Base-by-base conservation (phyloP, 2,888 invertebrate genomes). In the Hololepta plana region DNA sequence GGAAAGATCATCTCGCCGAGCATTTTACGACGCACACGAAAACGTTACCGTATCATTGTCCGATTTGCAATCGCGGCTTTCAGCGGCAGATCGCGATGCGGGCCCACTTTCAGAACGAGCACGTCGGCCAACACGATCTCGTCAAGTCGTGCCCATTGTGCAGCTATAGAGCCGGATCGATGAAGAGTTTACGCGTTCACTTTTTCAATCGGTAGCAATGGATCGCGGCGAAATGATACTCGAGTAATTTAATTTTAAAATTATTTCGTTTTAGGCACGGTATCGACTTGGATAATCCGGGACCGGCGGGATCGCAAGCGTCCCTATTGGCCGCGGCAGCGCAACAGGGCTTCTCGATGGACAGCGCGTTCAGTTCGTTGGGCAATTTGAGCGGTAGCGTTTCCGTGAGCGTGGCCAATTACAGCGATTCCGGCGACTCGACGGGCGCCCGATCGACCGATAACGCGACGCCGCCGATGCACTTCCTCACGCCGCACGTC, bases 11-110 rank as follows among this genome's bases (percentile, higher is more conserved):
- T 47, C 61, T 88, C 35, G 84, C 85, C 3, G 88, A 88, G 56
- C 88, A 88, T 55, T 84, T 85, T 51, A 84, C 85, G 15, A 87
- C 85, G 27, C 87, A 87, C 56, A 84, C 85, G 23, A 87, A 87
- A 59, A 82, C 85, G 47, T 64, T 87, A 61, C 87, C 87, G 46
- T 85, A 84, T 55, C 84, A 85, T 53, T 87, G 87, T 57, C 87
- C 87, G 27, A 84, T 87, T 47, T 88, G 87, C 51, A 84, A 84
- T 55, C 62, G 87, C 50, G 85, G 87, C 36, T 87, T 87, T 56
- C 85, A 87, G 54, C 65, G 87, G 32, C 87, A 87, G 59, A 87
- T 87, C 38, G 87, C 87, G 24, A 87, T 87, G 87, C 64, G 85
- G 39, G 87, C 87, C 12, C 87, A 87, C 53, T 87, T 87, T 58